Evolutionary conservation across 2,888 invertebrate genomes (phyloP).

Genomic region (Chaetogeoica ovagalla): DNA sequence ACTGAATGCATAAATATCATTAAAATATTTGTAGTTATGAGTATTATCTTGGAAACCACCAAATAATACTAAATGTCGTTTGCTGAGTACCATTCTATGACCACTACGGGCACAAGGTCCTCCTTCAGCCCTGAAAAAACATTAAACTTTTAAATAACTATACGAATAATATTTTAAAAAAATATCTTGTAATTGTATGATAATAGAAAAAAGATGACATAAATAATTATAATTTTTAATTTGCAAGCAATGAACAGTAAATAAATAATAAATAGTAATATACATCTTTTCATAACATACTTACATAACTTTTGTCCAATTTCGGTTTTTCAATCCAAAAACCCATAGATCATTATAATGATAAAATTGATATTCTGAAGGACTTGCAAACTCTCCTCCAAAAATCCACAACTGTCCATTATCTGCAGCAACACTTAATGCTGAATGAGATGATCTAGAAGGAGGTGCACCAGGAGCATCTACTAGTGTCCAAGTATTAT

Average conservation of each 20-base stretch:
- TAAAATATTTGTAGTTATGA: constrained; percentile 83
- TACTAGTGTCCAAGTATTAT: constrained; percentile 77
- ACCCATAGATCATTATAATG: constrained; percentile 93
- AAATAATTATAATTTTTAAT: background rate
- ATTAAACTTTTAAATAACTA: background rate
- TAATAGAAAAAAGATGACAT: too few relatives aligned
- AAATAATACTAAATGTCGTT: constrained; percentile 80
- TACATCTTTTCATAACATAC: constrained; percentile 54
- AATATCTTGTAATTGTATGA: too few relatives aligned
- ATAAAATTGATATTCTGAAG: constrained; percentile 87
- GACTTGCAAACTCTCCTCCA: constrained; percentile 91
- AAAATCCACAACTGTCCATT: constrained; percentile 78
- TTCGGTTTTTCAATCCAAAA: constrained; percentile 72
- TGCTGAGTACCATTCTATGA: constrained; percentile 82
- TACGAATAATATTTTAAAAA: background rate
- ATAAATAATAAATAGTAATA: background rate
- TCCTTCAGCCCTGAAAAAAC: constrained; percentile 63
- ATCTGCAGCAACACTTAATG: constrained; percentile 73
- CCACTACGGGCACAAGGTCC: constrained; percentile 86
- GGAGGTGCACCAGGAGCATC: constrained; percentile 85
- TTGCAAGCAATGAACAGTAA: background rate
- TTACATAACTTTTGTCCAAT: constrained; percentile 78
- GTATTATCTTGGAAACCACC: constrained; percentile 92
- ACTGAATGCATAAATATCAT: constrained; percentile 82
- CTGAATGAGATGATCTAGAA: constrained; percentile 87